Percentiles rank a stretch among this genome's conserved stretches.
Evolutionary conservation across 2,113 vertebrate species (phyloP).

Genomic region (Carassius auratus): DNA sequence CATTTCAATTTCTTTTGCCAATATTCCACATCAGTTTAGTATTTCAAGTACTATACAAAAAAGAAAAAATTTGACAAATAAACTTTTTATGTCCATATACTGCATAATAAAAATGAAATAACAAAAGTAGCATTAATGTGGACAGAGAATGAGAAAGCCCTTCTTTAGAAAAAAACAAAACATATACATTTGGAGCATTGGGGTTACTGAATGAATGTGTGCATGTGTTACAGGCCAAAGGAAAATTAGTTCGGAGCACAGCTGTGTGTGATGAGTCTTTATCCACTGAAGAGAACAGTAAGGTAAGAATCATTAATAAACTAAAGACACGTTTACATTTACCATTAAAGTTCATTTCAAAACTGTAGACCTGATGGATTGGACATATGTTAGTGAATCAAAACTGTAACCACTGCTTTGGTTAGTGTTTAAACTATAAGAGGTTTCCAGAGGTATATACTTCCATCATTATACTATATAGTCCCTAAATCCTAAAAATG

Average conservation of each 20-base stretch:
- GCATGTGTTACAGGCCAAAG: conserved; percentile 82
- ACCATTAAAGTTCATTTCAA: neutral
- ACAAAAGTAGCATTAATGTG: neutral
- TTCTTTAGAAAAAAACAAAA: neutral
- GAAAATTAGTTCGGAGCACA: conserved; percentile 86
- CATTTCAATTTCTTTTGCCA: too few species aligned
- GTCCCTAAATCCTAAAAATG: neutral
- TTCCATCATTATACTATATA: neutral
- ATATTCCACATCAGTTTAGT: neutral
- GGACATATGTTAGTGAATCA: neutral
- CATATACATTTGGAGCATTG: too few species aligned
- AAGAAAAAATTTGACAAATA: neutral
- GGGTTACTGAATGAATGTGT: neutral
- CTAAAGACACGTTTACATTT: neutral
- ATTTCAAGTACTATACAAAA: neutral
- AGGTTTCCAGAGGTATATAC: neutral
- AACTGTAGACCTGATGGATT: neutral
- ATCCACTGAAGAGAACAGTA: conserved; percentile 75
- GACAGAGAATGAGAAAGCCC: too few species aligned
- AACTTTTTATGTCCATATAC: neutral
- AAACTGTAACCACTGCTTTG: neutral
- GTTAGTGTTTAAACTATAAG: neutral
- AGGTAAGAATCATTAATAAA: conserved; percentile 73
- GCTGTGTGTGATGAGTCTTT: conserved; percentile 89
- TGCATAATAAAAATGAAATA: neutral